These are phyloP conservation scores for Sardina pilchardus DNA, from an alignment of 2,113 vertebrate genomes.

Conservation along the genomic window DNA sequence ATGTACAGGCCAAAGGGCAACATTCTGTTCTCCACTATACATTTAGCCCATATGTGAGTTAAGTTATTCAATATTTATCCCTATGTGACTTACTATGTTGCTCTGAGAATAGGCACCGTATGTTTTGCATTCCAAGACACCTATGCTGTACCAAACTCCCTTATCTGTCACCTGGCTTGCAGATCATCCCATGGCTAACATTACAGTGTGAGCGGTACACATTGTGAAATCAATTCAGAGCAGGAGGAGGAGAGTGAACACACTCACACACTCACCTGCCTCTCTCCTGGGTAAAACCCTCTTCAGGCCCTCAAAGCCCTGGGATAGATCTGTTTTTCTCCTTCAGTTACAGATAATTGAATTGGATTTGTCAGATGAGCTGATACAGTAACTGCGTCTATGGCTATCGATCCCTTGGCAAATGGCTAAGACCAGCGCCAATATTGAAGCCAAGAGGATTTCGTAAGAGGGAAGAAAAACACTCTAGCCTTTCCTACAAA, in stretches of 20 bases:
- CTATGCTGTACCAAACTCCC: conserved; percentile 16
- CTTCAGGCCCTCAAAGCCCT: conserved; percentile 43
- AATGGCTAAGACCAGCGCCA: conserved; percentile 38
- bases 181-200: conserved; percentile 10
- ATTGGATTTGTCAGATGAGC: conserved; percentile 66
- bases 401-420: conserved; percentile 59
- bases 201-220: conserved; percentile 36
- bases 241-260: conserved; percentile 37
- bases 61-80: background rate
- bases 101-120: background rate
- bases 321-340: conserved; percentile 61
- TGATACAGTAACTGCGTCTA: conserved; percentile 59
- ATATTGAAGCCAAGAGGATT: conserved; percentile 42
- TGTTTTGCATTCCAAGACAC: background rate
- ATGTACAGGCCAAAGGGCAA: background rate
- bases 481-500: background rate
- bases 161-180: conserved; percentile 25
- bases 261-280: conserved; percentile 49
- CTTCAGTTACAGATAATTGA: conserved; percentile 62
- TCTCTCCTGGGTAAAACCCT: conserved; percentile 48
- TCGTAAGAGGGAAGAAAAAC: background rate
- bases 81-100: background rate
- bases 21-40: background rate
- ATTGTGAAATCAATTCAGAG: conserved; percentile 48
- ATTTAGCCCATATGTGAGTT: background rate